Conservation (phyloP, 2,113 vertebrate genomes). For the Callochromis pleurospilus region DNA sequence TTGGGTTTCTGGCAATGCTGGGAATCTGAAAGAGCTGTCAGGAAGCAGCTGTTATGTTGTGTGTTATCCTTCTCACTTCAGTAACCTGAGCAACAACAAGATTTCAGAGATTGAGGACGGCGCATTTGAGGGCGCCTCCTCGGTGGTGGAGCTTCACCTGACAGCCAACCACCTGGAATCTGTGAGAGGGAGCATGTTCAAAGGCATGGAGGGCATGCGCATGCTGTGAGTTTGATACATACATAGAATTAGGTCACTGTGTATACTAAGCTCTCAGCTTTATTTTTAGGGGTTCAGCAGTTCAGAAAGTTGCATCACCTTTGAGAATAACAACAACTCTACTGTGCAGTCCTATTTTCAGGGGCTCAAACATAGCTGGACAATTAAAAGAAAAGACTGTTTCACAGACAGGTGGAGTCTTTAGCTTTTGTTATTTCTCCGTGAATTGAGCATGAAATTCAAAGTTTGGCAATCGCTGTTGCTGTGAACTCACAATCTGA, state of each 20-base stretch:
- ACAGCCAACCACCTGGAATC: constrained; percentile 89
- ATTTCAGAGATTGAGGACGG: constrained; percentile 91
- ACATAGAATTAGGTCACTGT: background rate
- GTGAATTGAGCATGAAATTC: background rate
- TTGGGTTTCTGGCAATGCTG: background rate
- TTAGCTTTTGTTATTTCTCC: background rate
- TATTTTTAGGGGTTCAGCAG: background rate
- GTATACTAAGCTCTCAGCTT: background rate
- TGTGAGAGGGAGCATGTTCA: constrained; percentile 88
- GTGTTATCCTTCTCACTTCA: constrained; percentile 28
- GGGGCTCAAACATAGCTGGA: background rate
- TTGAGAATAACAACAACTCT: background rate
- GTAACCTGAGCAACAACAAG: constrained; percentile 98
- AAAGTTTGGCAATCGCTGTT: background rate
- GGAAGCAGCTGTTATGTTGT: background rate
- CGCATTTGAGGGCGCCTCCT: constrained; percentile 82
- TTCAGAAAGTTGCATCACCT: background rate
- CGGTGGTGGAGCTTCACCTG: constrained; percentile 85
- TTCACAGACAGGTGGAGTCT: background rate
- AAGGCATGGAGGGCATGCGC: constrained; percentile 84
- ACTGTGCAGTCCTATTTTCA: background rate
- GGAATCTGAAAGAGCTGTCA: background rate
- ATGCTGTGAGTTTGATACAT: constrained; percentile 83
- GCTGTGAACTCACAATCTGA: background rate
- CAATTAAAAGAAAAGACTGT: background rate